Evolutionary conservation across 1,140 invertebrate species (phyloP), one percentile per base, ranked within the genome.

Genomic region (Pachyrhynchus sulphureomaculatus): DNA sequence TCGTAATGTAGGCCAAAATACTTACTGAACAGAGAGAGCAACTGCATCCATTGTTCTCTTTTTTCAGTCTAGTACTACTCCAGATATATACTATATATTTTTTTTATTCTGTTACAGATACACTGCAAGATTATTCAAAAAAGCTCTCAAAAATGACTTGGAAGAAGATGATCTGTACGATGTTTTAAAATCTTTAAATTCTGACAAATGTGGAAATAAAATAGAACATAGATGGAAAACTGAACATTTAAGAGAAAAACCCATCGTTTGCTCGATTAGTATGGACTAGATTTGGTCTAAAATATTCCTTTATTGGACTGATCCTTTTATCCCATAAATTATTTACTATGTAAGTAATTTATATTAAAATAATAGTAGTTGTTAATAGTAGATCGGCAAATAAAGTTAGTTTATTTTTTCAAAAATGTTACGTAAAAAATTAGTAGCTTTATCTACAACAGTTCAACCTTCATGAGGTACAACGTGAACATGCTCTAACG

Each of bases 101-200:
- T 56, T 13, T 33, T 18, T 10, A 32, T 49, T 29, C 20, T 33
- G 56, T 67, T 63, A 49, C 41, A 72, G 70, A 34, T 72, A 66
- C 49, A 66, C 68, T 2, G 29, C 63, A 17, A 59, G 55, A 42
- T 52, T 70, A 52, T 68, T 72, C 44, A 42, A 42, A 15, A 72
- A 64, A 62, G 68, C 64, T 12, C 44, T 62, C 2, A 65, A 65
- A 51, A 45, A 60, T 8, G 69, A 69, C 18, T 33, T 72, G 15
- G 53, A 68, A 41, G 71, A 72, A 37, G 59, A 69, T 8, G 69
- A 72, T 39, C 18, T 72, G 13, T 72, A 69, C 44, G 64, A 72
- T 39, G 64, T 69, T 9, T 21, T 69, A n/a, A 60, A 61, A 20
- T 42, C 44, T 12, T 63, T 59, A 13, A 54, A 64, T 17, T 66